Percentiles rank a stretch among this genome's conserved stretches.
phyloP scores from a whole-genome alignment of 2,113 vertebrate genomes.

The Paramisgurnus dabryanus region DNA sequence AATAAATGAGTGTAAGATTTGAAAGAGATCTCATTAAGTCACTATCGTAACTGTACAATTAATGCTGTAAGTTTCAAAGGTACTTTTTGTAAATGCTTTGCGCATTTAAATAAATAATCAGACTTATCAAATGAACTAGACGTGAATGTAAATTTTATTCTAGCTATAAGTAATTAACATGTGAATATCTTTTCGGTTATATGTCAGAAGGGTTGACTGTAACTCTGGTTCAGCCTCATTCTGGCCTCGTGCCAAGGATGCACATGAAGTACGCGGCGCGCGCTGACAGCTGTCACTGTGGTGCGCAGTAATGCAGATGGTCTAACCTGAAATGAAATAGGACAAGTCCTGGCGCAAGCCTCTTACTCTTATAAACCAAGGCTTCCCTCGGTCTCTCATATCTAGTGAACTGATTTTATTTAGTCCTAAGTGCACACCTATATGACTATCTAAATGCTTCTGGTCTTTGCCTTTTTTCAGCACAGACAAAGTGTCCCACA shows the following conservation, averaged over 20 bases:
- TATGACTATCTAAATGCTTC: background rate
- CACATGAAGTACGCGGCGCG: constrained; percentile 49
- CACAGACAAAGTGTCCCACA: background rate
- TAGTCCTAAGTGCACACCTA: no score
- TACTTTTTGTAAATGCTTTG: no score
- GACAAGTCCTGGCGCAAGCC: constrained; percentile 58
- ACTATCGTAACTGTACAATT: no score
- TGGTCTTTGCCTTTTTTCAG: background rate
- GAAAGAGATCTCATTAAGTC: no score
- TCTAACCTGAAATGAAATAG: constrained; percentile 68
- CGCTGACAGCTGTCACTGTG: constrained; percentile 72
- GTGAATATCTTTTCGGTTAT: background rate
- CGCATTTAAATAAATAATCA: no score
- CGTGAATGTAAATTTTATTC: background rate
- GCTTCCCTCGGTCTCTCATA: background rate
- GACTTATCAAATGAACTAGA: background rate
- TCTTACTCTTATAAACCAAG: constrained; percentile 6
- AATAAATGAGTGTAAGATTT: no score
- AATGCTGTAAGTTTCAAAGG: no score
- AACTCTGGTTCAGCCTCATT: background rate
- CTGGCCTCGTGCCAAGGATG: constrained; percentile 63
- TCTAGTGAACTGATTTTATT: background rate
- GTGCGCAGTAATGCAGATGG: constrained; percentile 64
- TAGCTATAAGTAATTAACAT: background rate
- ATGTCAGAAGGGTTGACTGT: background rate